phyloP scores from a whole-genome alignment of 2,113 vertebrate genomes.

The Colius striatus region DNA sequence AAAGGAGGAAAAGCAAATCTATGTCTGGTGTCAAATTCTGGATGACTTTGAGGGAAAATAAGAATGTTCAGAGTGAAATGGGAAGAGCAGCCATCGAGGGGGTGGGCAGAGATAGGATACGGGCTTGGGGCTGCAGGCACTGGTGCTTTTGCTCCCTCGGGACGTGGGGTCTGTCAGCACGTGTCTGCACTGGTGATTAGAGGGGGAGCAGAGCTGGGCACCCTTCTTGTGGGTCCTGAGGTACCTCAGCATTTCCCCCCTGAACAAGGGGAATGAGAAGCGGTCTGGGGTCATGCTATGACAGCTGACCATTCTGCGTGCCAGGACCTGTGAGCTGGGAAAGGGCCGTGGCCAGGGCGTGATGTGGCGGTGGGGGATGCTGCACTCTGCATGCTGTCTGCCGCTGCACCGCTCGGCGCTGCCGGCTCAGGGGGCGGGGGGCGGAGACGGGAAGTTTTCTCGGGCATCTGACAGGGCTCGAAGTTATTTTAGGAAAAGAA shows the following conservation, averaged over 20 bases:
- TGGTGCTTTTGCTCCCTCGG: background rate
- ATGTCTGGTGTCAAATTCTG: background rate
- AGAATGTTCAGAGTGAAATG: background rate
- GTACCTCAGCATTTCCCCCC: background rate
- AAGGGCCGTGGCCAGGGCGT: fast-evolving
- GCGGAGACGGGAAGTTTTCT: constrained; percentile 37
- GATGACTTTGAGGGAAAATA: background rate
- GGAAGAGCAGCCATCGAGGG: background rate
- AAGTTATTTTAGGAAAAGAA: constrained; percentile 52
- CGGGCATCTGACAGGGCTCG: background rate
- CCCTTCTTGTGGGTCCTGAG: background rate
- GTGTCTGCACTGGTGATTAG: background rate
- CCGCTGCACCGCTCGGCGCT: fast-evolving
- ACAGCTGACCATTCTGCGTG: background rate
- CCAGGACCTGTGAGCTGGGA: background rate
- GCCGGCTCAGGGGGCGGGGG: background rate
- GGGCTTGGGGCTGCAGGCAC: fast-evolving
- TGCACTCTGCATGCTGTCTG: background rate
- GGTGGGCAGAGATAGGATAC: fast-evolving
- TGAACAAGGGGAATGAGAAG: background rate
- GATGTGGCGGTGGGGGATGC: fast-evolving
- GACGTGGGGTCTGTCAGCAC: fast-evolving
- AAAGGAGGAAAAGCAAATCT: background rate
- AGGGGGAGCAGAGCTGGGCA: background rate
- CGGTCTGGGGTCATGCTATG: fast-evolving